Conservation (phyloP, 2,888 invertebrate species). For the Brenthis daphne region DNA sequence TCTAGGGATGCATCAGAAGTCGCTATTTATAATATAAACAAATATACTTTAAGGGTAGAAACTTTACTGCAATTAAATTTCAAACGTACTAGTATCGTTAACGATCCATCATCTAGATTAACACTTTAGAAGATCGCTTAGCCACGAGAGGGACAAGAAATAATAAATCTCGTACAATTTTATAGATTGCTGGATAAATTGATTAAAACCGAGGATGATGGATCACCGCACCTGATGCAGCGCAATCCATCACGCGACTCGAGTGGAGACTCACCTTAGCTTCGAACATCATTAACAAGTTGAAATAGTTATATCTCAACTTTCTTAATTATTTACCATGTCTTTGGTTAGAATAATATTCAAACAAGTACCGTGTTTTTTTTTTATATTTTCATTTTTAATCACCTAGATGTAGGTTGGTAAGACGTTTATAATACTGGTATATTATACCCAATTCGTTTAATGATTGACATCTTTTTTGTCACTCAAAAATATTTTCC, state of each 20-base stretch:
- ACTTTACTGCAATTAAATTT: not conserved
- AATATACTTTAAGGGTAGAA: too few species aligned
- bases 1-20: too few species aligned
- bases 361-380: too few species aligned
- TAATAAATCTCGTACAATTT: conserved; percentile 46
- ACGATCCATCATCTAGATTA: conserved; percentile 26
- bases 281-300: conserved; percentile 31
- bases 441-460: too few species aligned
- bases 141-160: conserved; percentile 28
- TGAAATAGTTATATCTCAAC: conserved; percentile 23
- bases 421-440: too few species aligned
- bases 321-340: not conserved
- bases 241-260: conserved; percentile 43
- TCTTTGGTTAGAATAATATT: not conserved
- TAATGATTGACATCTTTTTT: too few species aligned
- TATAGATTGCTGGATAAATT: conserved; percentile 60
- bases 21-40: too few species aligned
- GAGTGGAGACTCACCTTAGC: conserved; percentile 30
- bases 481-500: too few species aligned
- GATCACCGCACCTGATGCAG: conserved; percentile 65
- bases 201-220: conserved; percentile 70
- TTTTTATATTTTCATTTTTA: too few species aligned
- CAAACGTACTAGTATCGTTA: conserved; percentile 9
- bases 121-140: conserved; percentile 30
- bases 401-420: too few species aligned